phyloP scores from a whole-genome alignment of 2,888 invertebrate species.

The Oscheius sp. region DNA sequence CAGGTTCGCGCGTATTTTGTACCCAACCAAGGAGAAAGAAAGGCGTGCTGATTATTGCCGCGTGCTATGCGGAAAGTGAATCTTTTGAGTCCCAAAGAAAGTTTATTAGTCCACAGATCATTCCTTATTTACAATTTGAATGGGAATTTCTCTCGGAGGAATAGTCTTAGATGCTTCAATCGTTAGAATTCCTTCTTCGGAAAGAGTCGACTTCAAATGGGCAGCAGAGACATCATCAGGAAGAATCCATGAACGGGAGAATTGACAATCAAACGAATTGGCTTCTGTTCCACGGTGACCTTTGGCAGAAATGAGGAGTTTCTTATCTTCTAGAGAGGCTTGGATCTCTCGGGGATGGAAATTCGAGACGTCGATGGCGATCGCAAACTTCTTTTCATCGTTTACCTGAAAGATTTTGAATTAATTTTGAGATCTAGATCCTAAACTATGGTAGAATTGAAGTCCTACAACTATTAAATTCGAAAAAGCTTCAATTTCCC shows the following conservation, averaged over 20 bases:
- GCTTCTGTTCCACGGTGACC: too few relatives aligned
- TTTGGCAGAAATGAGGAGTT: too few relatives aligned
- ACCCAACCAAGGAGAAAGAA: background rate
- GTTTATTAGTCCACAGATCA: background rate
- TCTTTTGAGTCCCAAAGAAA: background rate
- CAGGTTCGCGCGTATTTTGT: background rate
- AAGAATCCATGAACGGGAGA: slow-evolving; percentile 17
- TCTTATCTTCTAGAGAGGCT: too few relatives aligned
- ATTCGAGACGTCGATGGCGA: too few relatives aligned
- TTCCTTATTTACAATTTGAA: slow-evolving; percentile 1
- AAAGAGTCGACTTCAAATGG: slow-evolving; percentile 30
- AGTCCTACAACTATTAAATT: too few relatives aligned
- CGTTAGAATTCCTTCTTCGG: slow-evolving; percentile 31
- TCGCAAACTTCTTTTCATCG: too few relatives aligned
- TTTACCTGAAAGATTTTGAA: too few relatives aligned
- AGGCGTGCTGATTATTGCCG: background rate
- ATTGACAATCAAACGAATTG: too few relatives aligned
- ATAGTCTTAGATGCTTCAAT: slow-evolving; percentile 35
- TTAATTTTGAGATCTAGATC: too few relatives aligned
- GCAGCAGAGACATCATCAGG: slow-evolving; percentile 36
- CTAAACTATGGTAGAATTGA: too few relatives aligned
- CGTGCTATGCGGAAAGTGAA: background rate
- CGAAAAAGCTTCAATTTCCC: too few relatives aligned
- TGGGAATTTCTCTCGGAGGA: slow-evolving; percentile 1
- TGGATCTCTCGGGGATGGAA: too few relatives aligned